These are phyloP conservation scores for Drosophila stalkeri DNA, from an alignment of 2,888 invertebrate genomes.

Conservation along the genomic window DNA sequence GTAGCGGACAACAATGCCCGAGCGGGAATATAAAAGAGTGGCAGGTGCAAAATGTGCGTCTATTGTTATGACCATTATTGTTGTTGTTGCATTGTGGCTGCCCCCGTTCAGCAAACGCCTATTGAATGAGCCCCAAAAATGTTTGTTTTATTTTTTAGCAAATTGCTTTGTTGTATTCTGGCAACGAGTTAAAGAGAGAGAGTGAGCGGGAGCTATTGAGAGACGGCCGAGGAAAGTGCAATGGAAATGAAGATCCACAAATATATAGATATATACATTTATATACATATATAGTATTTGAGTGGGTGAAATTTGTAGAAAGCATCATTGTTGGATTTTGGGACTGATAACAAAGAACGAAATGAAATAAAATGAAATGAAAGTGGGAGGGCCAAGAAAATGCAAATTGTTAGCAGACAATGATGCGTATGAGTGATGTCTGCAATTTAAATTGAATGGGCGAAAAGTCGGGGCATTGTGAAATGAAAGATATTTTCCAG, in stretches of 20 bases:
- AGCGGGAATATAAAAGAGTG: slow-evolving; percentile 42
- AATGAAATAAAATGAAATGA: slow-evolving; percentile 60
- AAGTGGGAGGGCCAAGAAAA: slow-evolving; percentile 55
- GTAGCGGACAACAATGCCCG: slow-evolving; percentile 51
- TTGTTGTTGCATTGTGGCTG: slow-evolving; percentile 48
- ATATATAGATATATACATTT: slow-evolving; percentile 6
- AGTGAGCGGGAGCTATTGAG: slow-evolving; percentile 1
- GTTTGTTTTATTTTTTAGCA: slow-evolving; percentile 77
- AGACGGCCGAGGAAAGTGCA: slow-evolving; percentile 68
- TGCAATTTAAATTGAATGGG: slow-evolving; percentile 57
- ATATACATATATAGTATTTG: slow-evolving; percentile 25
- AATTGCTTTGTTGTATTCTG: slow-evolving; percentile 73
- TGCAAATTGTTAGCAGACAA: slow-evolving; percentile 68
- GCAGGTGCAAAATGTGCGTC: slow-evolving; percentile 65
- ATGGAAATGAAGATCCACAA: slow-evolving; percentile 66
- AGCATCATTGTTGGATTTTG: slow-evolving; percentile 59
- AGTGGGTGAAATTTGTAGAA: slow-evolving; percentile 76
- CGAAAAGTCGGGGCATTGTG: slow-evolving; percentile 28
- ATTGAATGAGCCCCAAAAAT: slow-evolving; percentile 64
- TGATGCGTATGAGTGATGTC: slow-evolving; percentile 66
- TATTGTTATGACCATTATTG: slow-evolving; percentile 41
- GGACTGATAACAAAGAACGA: slow-evolving; percentile 64
- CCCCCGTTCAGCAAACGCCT: slow-evolving; percentile 30
- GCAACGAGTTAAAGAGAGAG: slow-evolving; percentile 4
- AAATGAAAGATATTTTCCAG: slow-evolving; percentile 27